phyloP scores from a whole-genome alignment of 2,797 vertebrate species.

The Tamandua tetradactyla region DNA sequence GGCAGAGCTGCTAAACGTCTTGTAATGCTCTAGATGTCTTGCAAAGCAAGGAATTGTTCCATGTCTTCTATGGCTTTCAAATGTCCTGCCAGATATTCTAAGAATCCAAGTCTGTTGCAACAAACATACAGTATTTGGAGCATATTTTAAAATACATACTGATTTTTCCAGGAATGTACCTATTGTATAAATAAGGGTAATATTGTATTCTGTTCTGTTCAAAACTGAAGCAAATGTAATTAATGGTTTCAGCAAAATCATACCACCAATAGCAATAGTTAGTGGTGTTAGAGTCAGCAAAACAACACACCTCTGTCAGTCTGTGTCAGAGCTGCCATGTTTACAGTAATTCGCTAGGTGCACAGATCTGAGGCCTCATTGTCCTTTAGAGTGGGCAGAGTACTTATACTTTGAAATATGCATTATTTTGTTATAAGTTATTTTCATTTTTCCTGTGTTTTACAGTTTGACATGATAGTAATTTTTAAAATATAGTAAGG shows the following conservation, averaged over 20 bases:
- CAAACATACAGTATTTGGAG: neutral
- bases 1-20: neutral
- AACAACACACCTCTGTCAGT: neutral
- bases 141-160: neutral
- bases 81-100: neutral
- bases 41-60: neutral
- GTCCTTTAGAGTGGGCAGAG: neutral
- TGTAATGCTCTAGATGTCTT: neutral
- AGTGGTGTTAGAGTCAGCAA: neutral
- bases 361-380: neutral
- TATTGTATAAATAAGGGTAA: neutral
- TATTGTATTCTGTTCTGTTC: neutral
- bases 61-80: neutral
- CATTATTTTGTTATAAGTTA: neutral
- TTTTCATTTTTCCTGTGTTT: neutral
- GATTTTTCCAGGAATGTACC: neutral
- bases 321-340: neutral
- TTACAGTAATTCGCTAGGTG: rapidly evolving
- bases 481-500: neutral
- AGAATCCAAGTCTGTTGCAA: neutral
- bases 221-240: neutral
- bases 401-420: neutral
- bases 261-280: neutral
- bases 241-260: neutral
- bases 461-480: neutral